Evolutionary conservation across 2,797 vertebrate genomes (phyloP).

Genomic region (Simalia tracyae): DNA sequence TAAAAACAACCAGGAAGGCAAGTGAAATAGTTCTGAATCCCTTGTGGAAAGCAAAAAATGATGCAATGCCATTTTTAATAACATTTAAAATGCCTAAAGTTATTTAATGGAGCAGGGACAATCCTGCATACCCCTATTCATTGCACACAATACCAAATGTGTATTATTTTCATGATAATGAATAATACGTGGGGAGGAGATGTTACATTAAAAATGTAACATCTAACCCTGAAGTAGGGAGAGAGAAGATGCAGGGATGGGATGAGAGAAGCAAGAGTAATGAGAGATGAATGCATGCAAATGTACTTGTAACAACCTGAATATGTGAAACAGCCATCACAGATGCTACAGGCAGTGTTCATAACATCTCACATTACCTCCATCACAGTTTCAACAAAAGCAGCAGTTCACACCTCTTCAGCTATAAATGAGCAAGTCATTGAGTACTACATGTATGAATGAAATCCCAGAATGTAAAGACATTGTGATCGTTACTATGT

Average conservation of each 20-base stretch:
- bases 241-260: not conserved
- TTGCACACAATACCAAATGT: not conserved
- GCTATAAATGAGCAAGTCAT: not conserved
- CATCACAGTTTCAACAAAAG: not conserved
- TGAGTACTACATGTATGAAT: not conserved
- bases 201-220: not conserved
- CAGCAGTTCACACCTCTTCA: not conserved
- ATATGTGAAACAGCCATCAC: not conserved
- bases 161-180: not conserved
- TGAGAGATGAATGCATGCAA: not conserved
- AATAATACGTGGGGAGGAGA: not conserved
- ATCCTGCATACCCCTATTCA: not conserved
- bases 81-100: not conserved
- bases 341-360: not conserved
- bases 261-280: not conserved
- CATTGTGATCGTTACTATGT: not conserved
- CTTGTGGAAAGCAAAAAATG: not conserved
- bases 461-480: not conserved
- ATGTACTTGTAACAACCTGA: not conserved
- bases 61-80: not conserved
- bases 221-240: not conserved
- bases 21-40: not conserved
- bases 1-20: not conserved
- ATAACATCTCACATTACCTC: not conserved
- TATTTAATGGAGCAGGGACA: not conserved